Conservation (phyloP, 2,797 vertebrate genomes). For the Crenuchus spilurus region DNA sequence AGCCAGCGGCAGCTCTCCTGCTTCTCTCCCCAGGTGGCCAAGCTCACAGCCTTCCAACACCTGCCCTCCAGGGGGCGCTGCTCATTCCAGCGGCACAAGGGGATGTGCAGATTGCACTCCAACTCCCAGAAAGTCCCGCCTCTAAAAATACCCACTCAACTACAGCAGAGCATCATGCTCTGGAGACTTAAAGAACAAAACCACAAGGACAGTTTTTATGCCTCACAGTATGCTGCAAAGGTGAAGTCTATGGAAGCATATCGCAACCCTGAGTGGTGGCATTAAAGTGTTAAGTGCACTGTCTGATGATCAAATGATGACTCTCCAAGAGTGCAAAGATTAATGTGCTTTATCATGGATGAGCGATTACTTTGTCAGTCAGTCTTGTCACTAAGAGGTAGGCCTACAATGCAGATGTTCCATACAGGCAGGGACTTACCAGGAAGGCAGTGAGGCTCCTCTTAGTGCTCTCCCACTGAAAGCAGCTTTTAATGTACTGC, state of each 20-base stretch:
- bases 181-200: slow-evolving; percentile 46
- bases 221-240: neutral
- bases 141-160: slow-evolving; percentile 58
- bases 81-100: slow-evolving; percentile 53
- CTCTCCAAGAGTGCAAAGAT: slow-evolving; percentile 20
- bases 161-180: slow-evolving; percentile 19
- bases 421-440: slow-evolving; percentile 79
- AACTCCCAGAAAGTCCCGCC: slow-evolving; percentile 49
- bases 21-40: slow-evolving; percentile 50
- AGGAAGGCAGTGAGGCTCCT: slow-evolving; percentile 90
- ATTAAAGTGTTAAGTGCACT: neutral
- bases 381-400: neutral
- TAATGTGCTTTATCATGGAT: slow-evolving; percentile 24
- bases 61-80: slow-evolving; percentile 59
- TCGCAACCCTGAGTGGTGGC: neutral
- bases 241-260: neutral
- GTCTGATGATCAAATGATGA: neutral
- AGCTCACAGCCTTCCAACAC: slow-evolving; percentile 56
- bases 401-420: slow-evolving; percentile 3
- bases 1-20: slow-evolving; percentile 9
- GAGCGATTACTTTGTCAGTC: slow-evolving; percentile 34
- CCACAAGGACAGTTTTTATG: slow-evolving; percentile 9
- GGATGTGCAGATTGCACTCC: slow-evolving; percentile 39
- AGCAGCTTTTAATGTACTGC: slow-evolving; percentile 97
- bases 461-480: slow-evolving; percentile 92